A percentile compares a stretch with the other conserved stretches of the same genome.
Evolutionary conservation across 2,888 invertebrate genomes (phyloP).

Genomic region (Carterocephalus palaemon): DNA sequence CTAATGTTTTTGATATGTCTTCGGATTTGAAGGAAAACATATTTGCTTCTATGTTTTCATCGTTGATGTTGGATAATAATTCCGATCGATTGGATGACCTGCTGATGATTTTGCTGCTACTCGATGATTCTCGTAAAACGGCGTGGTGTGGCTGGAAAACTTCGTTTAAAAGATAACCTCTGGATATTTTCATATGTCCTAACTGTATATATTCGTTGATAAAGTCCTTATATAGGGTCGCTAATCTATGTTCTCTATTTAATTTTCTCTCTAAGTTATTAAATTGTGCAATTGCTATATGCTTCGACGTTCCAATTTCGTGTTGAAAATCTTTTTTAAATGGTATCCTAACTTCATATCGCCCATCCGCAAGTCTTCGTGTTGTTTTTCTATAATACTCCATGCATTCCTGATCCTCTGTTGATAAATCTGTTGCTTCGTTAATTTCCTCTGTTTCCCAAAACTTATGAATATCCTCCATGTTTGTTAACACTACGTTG

Average conservation of each 20-base stretch:
- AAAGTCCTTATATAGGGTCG: slow-evolving; percentile 26
- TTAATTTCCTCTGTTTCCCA: slow-evolving; percentile 23
- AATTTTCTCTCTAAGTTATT: slow-evolving; percentile 27
- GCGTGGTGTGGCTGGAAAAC: too few relatives aligned
- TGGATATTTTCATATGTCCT: slow-evolving; percentile 31
- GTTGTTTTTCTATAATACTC: slow-evolving; percentile 17
- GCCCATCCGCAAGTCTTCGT: slow-evolving; percentile 23
- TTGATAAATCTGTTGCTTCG: neutral
- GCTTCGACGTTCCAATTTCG: slow-evolving; percentile 28
- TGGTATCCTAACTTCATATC: slow-evolving; percentile 26
- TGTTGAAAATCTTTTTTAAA: slow-evolving; percentile 17
- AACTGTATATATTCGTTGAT: slow-evolving; percentile 25
- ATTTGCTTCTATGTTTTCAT: too few relatives aligned
- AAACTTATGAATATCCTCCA: slow-evolving; percentile 10
- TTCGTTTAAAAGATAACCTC: too few relatives aligned
- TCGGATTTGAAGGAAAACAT: too few relatives aligned
- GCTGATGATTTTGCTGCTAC: too few relatives aligned
- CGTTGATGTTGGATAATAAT: too few relatives aligned
- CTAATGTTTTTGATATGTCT: too few relatives aligned
- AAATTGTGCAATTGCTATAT: slow-evolving; percentile 30
- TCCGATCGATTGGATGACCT: too few relatives aligned
- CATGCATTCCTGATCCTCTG: slow-evolving; percentile 8
- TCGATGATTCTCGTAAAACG: too few relatives aligned
- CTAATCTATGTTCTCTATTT: slow-evolving; percentile 16
- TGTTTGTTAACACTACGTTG: slow-evolving; percentile 8